Base-by-base conservation (phyloP, 2,888 invertebrate species). In the Cataglyphis cursor region DNA sequence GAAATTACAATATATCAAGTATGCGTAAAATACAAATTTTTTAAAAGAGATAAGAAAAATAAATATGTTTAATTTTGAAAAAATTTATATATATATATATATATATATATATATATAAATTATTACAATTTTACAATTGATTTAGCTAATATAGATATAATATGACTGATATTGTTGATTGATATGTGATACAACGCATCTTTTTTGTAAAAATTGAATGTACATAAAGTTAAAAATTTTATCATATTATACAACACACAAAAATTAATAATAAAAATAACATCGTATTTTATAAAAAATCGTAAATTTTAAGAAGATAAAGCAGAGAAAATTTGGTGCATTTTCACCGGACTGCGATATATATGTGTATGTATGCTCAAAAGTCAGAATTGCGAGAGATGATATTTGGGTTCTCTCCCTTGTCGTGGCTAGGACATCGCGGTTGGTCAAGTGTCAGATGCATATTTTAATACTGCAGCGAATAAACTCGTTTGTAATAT, bases 401-500 rank as follows among this genome's bases (percentile, higher is more conserved):
- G 35, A 54, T 38, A 74, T 62, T 73, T 28, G 44, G 3, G 41
- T 15, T 10, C 12, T n/a, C 21, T 57, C 1, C 18, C 9, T 66
- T 38, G 28, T 57, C 35, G 38, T n/a, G 21, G 28, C n/a, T n/a
- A 18, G 12, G n/a, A 59, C 18, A 59, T 51, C 12, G 1, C 57
- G 70, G 35, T 31, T 35, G 44, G 59, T 70, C 70, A 24, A n/a
- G 28, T 9, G 21, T 24, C 24, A 51, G n/a, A 1, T 59, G 72
- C 18, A 48, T 61, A 41, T 70, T 78, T 59, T 35, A 78, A 76
- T 66, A 57, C 41, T 4, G 28, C 35, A 18, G 66, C 57, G 41
- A 28, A 66, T 76, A 66, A 57, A 76, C 54, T 38, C 35, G 51
- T 38, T 57, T 66, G 66, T 41, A 66, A 76, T 66, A 59, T 35